These are phyloP conservation scores for Oryzias sinensis DNA, from an alignment of 2,797 vertebrate species.

Conservation along the genomic window DNA sequence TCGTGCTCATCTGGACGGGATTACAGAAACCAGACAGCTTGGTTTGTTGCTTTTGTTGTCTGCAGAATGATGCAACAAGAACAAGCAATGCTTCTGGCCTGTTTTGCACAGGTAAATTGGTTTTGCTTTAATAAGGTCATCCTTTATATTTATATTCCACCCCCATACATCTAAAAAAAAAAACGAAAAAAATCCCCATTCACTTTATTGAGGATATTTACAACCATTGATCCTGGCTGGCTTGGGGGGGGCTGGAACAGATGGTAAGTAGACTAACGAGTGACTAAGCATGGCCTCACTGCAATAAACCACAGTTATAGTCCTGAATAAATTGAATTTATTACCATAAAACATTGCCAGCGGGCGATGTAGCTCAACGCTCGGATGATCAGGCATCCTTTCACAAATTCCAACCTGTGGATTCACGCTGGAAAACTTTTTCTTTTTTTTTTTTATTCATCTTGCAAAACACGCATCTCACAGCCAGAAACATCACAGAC, in stretches of 20 bases:
- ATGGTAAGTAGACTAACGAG: slow-evolving; percentile 58
- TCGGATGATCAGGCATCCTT: slow-evolving; percentile 51
- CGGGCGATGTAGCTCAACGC: slow-evolving; percentile 52
- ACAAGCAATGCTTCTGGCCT: no score
- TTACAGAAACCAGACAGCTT: not conserved
- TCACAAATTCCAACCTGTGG: slow-evolving; percentile 31
- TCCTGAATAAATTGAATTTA: slow-evolving; percentile 64
- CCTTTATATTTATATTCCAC: slow-evolving; percentile 17
- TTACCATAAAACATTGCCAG: slow-evolving; percentile 58
- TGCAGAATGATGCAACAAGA: no score
- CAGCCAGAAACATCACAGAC: slow-evolving; percentile 12
- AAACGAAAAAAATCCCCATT: not conserved
- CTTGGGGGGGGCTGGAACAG: slow-evolving; percentile 45
- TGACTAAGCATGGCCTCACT: slow-evolving; percentile 50
- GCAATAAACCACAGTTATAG: slow-evolving; percentile 69
- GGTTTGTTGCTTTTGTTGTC: not conserved
- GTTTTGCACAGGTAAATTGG: slow-evolving; percentile 2
- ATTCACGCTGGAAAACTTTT: slow-evolving; percentile 16
- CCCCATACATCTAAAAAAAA: slow-evolving; percentile 35
- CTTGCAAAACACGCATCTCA: slow-evolving; percentile 15
- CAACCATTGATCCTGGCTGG: slow-evolving; percentile 52
- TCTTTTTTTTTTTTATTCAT: slow-evolving; percentile 7
- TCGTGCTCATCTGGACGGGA: not conserved
- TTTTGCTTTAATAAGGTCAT: slow-evolving; percentile 21
- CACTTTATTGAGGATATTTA: slow-evolving; percentile 56